Evolutionary conservation across 1,140 invertebrate genomes (phyloP).

Genomic region (Parasteatoda tepidariorum): DNA sequence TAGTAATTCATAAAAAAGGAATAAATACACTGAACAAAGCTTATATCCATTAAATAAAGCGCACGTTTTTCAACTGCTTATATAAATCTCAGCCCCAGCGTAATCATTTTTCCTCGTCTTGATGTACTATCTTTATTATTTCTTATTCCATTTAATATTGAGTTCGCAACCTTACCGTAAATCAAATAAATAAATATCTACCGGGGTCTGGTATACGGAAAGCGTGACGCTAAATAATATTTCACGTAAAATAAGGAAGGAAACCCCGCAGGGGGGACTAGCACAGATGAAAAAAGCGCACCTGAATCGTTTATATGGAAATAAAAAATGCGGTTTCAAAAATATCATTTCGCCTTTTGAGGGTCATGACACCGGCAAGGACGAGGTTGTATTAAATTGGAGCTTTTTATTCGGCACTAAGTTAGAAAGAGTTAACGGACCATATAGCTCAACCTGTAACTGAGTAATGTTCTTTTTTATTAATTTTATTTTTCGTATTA

Average conservation of each 20-base stretch:
- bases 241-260: neutral
- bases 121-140: neutral
- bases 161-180: neutral
- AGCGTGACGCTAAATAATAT: neutral
- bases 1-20: no score
- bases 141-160: neutral
- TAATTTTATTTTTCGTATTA: neutral
- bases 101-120: neutral
- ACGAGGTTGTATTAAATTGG: neutral
- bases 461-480: neutral
- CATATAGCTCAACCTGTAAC: neutral
- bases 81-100: no score
- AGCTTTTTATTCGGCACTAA: neutral
- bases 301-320: neutral
- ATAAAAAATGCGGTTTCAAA: neutral
- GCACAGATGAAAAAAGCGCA: neutral
- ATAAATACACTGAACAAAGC: no score
- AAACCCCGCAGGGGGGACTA: neutral
- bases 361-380: slow-evolving; percentile 2
- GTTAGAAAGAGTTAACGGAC: neutral
- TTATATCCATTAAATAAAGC: no score
- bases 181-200: neutral
- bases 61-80: no score
- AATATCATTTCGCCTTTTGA: slow-evolving; percentile 29
- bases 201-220: neutral